Base-by-base conservation (phyloP, 1,140 invertebrate species). In the Medauroidea extradentata region DNA sequence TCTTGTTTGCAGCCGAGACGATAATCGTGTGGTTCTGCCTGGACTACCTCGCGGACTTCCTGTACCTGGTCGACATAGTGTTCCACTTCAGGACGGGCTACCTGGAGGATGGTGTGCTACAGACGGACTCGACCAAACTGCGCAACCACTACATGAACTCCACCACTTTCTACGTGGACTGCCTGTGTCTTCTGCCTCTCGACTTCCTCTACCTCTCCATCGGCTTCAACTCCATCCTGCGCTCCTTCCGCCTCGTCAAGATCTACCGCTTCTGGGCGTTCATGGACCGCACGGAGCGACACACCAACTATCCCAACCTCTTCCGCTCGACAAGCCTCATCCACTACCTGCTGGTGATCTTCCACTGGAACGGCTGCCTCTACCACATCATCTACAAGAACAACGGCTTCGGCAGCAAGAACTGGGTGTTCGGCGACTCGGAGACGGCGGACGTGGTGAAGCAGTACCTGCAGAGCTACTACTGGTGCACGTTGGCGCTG, bases 291-390 rank as follows among this genome's bases (percentile, higher is more conserved):
- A 98, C 95, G 42, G 96, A 99, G 75, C 83, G 96, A 63, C 96
- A 99, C 75, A 98, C 96, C 46, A 98, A 98, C 79, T 99, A 98
- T 79, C 96, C 96, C 58, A 99, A 99, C 80, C 83, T 98, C 73
- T 95, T 98, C 81, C 87, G 96, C 65, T 95, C 93, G 59, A 85
- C 91, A 46, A 91, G 92, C 69, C 83, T 98, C 67, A 91, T 96
- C 73, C 94, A 98, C 81, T 97, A 97, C 80, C 46, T 60, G 18
- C 84, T 98, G 68, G 81, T 96, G 76, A 95, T 98, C 77, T 98
- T 98, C 81, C 96, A 99, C 83, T 99, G 96, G 96, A 99, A 99
- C 78, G 94, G 96, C 65, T 98, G 96, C 81, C 82, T 98, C 71
- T 96, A 94, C 80, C 91, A 96, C 82, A 90, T 96, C 73, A 93